Percentiles rank a stretch among this genome's conserved stretches.
Conservation (phyloP, 2,113 vertebrate genomes). For the Dendrocopos noguchii region DNA sequence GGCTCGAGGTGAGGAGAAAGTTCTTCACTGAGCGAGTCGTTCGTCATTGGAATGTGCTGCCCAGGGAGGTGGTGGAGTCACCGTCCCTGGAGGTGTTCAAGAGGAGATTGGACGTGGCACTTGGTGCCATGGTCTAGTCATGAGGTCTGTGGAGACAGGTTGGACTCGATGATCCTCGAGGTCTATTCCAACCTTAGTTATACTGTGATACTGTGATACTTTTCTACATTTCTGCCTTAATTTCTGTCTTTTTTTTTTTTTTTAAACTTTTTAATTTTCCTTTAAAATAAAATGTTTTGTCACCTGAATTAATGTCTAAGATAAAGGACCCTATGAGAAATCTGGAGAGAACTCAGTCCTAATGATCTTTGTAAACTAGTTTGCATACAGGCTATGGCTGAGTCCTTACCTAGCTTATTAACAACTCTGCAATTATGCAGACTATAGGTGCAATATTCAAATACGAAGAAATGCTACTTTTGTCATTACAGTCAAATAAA, state of each 20-base stretch:
- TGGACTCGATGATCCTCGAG: too few species aligned
- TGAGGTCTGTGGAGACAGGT: too few species aligned
- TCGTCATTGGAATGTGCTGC: too few species aligned
- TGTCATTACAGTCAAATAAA: background rate
- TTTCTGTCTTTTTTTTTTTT: background rate
- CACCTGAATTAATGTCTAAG: background rate
- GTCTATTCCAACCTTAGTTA: too few species aligned
- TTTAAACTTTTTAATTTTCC: background rate
- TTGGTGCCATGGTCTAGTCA: too few species aligned
- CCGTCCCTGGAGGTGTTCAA: too few species aligned
- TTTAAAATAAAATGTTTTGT: background rate
- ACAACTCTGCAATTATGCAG: background rate
- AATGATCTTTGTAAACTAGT: background rate
- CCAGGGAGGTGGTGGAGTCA: too few species aligned
- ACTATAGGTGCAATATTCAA: background rate
- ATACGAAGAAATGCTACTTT: background rate
- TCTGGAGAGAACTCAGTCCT: background rate
- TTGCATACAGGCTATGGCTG: background rate
- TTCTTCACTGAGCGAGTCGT: too few species aligned
- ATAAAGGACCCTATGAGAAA: background rate
- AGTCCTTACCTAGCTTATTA: background rate
- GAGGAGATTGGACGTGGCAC: too few species aligned
- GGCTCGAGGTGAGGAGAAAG: too few species aligned
- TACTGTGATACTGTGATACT: too few species aligned
- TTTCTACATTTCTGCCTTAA: background rate